Conservation (phyloP, 2,113 vertebrate genomes). For the Apistogramma diplotaenia region DNA sequence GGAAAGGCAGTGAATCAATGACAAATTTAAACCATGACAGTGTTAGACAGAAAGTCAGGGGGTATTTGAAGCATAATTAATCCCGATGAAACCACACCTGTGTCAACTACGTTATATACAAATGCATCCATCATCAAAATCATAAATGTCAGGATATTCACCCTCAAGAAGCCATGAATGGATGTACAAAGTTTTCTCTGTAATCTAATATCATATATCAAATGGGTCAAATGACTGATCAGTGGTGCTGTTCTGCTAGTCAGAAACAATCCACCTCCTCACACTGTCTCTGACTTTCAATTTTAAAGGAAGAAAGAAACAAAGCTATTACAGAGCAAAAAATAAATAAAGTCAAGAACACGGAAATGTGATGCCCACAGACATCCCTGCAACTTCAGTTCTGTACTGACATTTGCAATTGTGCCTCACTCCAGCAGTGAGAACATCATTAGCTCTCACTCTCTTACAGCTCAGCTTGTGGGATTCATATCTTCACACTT, state of each 20-base stretch:
- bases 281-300: background rate
- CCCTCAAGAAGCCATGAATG: background rate
- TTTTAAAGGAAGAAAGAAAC: background rate
- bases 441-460: slow-evolving; percentile 9
- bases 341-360: background rate
- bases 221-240: background rate
- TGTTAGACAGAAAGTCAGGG: background rate
- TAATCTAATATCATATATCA: background rate
- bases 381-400: background rate
- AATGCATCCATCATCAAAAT: background rate
- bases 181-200: background rate
- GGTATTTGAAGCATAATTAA: background rate
- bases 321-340: background rate
- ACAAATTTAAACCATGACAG: background rate
- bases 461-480: slow-evolving; percentile 19
- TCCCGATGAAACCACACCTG: background rate
- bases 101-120: background rate
- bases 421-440: background rate
- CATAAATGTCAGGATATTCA: background rate
- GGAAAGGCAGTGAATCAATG: background rate
- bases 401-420: slow-evolving; percentile 2
- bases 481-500: slow-evolving; percentile 13
- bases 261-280: background rate
- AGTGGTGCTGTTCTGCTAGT: background rate
- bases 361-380: background rate